These are phyloP conservation scores for Raphicerus campestris DNA, from an alignment of 2,113 vertebrate species.

Conservation along the genomic window DNA sequence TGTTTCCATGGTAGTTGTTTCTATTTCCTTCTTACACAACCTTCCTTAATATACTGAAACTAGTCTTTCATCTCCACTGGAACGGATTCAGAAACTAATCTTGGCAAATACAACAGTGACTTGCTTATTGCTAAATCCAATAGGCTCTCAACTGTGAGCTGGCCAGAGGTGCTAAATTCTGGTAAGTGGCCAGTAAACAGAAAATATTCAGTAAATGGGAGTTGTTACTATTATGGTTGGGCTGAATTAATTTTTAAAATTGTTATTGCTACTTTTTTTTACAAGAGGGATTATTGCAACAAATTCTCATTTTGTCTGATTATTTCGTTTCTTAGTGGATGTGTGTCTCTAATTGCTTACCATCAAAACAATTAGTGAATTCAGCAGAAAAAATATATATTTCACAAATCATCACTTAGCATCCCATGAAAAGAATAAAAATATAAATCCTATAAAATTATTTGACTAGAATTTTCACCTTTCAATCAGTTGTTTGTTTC, in stretches of 20 bases:
- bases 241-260: not conserved
- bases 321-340: not conserved
- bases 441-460: not conserved
- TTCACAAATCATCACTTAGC: not conserved
- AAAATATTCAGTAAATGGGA: not conserved
- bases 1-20: not conserved
- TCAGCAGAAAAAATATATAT: not conserved
- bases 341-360: not conserved
- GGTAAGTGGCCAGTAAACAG: not conserved
- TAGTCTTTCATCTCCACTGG: not conserved
- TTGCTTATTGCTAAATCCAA: not conserved
- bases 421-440: not conserved
- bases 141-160: not conserved
- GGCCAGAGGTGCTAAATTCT: not conserved
- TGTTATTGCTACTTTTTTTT: not conserved
- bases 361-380: not conserved
- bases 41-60: not conserved
- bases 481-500: conserved; percentile 19
- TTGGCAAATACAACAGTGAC: not conserved
- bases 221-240: not conserved
- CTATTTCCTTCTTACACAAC: not conserved
- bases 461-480: conserved; percentile 28
- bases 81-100: not conserved
- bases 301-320: not conserved
- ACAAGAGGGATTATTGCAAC: not conserved